Percentiles rank a stretch among this genome's conserved stretches.
Conservation (phyloP, 2,797 vertebrate species). For the Sparus aurata region DNA sequence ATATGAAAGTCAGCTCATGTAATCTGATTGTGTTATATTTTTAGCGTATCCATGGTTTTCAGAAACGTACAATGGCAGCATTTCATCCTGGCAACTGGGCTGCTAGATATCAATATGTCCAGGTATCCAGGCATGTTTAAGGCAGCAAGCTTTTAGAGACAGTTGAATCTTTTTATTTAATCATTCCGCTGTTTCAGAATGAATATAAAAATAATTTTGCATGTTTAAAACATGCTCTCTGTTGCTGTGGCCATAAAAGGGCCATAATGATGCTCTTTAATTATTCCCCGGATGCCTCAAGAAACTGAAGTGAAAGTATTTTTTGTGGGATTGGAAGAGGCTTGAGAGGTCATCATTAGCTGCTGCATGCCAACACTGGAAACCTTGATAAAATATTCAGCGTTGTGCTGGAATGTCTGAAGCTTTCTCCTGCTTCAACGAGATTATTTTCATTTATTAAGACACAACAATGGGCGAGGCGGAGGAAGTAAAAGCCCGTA, state of each 20-base stretch:
- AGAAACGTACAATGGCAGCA: no score
- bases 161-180: neutral
- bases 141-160: neutral
- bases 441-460: conserved; percentile 72
- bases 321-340: conserved; percentile 29
- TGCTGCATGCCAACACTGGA: conserved; percentile 52
- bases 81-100: no score
- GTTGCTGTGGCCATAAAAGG: conserved; percentile 3
- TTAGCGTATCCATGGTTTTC: no score
- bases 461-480: conserved; percentile 60
- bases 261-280: conserved; percentile 38
- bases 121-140: neutral
- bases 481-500: conserved; percentile 53
- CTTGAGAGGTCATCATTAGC: conserved; percentile 61
- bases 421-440: conserved; percentile 54
- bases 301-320: conserved; percentile 38
- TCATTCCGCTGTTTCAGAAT: neutral
- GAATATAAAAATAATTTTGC: neutral
- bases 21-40: no score
- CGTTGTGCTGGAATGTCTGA: conserved; percentile 58
- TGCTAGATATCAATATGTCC: neutral
- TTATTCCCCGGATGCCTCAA: conserved; percentile 38
- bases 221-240: neutral
- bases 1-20: no score
- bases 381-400: conserved; percentile 78